These are phyloP conservation scores for Cephus nigrinus DNA, from an alignment of 2,888 invertebrate genomes.

Conservation along the genomic window DNA sequence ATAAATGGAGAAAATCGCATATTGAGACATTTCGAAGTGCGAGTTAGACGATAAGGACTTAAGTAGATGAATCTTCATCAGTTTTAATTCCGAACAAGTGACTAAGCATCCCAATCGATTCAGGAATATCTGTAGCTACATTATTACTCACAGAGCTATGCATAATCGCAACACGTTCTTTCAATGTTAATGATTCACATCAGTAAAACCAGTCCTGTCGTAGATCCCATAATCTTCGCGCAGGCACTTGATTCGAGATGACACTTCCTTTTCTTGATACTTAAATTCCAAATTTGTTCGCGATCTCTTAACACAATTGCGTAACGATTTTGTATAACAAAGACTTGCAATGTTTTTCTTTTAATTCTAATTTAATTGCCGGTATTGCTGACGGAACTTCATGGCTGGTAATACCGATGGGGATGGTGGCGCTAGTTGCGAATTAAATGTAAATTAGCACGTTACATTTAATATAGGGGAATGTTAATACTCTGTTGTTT, in stretches of 20 bases:
- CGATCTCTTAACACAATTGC: not conserved
- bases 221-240: slow-evolving; percentile 42
- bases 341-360: slow-evolving; percentile 39
- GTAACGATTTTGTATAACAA: slow-evolving; percentile 28
- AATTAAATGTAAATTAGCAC: slow-evolving; percentile 37
- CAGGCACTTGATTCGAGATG: slow-evolving; percentile 59
- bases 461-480: slow-evolving; percentile 39
- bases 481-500: slow-evolving; percentile 33
- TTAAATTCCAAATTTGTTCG: slow-evolving; percentile 2
- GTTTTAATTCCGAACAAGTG: not conserved
- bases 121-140: not conserved
- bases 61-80: not conserved
- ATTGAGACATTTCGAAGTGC: slow-evolving; percentile 4
- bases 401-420: slow-evolving; percentile 46
- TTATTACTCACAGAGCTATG: not conserved
- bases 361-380: slow-evolving; percentile 29
- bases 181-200: slow-evolving; percentile 29
- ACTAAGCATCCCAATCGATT: not conserved
- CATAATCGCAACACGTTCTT: not conserved
- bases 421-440: slow-evolving; percentile 33
- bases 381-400: slow-evolving; percentile 38
- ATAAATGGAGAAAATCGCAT: slow-evolving; percentile 30
- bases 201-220: slow-evolving; percentile 45
- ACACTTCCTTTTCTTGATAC: slow-evolving; percentile 24
- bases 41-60: slow-evolving; percentile 1